Conservation (phyloP, 2,113 vertebrate species). For the Zosterops pallidus region DNA sequence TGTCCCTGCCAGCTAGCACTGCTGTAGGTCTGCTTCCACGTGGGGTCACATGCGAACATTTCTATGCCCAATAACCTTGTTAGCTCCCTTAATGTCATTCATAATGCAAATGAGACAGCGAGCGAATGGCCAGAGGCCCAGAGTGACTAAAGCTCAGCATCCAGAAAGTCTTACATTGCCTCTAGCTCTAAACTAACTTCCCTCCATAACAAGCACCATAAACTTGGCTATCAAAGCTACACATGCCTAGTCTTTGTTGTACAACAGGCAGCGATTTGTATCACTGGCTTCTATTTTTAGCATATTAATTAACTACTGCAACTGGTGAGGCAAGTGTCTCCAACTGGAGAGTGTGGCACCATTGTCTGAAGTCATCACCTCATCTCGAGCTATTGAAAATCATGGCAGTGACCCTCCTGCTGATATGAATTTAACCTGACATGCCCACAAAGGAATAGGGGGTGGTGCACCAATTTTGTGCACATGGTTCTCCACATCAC, state of each 20-base stretch:
- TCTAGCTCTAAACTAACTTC: slow-evolving; percentile 64
- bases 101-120: slow-evolving; percentile 87
- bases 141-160: slow-evolving; percentile 69
- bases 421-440: slow-evolving; percentile 83
- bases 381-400: slow-evolving; percentile 84
- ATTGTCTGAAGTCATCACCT: slow-evolving; percentile 87
- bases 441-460: slow-evolving; percentile 80
- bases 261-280: slow-evolving; percentile 79
- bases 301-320: slow-evolving; percentile 85
- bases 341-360: slow-evolving; percentile 75
- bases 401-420: slow-evolving; percentile 80
- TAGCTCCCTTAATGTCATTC: slow-evolving; percentile 89
- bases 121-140: slow-evolving; percentile 84
- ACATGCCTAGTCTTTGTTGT: slow-evolving; percentile 78
- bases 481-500: slow-evolving; percentile 82
- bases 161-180: slow-evolving; percentile 67
- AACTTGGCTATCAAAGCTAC: slow-evolving; percentile 76
- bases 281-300: slow-evolving; percentile 78
- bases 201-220: slow-evolving; percentile 77
- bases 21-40: slow-evolving; percentile 93
- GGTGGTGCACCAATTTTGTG: slow-evolving; percentile 69
- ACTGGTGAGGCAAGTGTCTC: slow-evolving; percentile 71
- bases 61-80: slow-evolving; percentile 91
- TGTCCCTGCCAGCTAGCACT: slow-evolving; percentile 83
- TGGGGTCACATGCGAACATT: slow-evolving; percentile 86